Base-by-base conservation (phyloP, 2,888 invertebrate genomes). In the Archips crataeganus region DNA sequence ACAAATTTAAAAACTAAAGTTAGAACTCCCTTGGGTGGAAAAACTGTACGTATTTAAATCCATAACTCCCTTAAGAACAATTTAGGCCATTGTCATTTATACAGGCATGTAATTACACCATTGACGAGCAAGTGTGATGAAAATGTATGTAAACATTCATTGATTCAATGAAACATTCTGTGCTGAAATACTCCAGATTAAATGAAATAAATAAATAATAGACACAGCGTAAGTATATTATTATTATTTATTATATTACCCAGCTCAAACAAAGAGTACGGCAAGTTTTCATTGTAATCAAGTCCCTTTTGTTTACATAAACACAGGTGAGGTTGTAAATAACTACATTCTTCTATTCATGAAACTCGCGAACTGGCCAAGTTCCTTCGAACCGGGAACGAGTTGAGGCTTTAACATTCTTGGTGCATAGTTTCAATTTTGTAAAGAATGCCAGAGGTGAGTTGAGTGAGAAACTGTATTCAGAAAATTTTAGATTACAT, bases 251-350 rank as follows among this genome's bases (percentile, higher is more conserved):
- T 3, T 36, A 4, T 8, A 51, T 15, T 23, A 51, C 15, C 15
- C 5, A 23, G 2, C 57, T 23, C 0, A 32, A 32, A 57, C 57
- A 57, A 57, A 32, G 51, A 54, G 2, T 54, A 49, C 49, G 11
- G 45, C 13, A 34, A 54, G 66, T 57, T 72, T 39, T 67, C 61
- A 34, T 36, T 49, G 57, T 39, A 68, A 32, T 39, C 54, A 32
- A 67, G 54, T 23, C n/a, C 32, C 63, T 13, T 47, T 73, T 73
- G 73, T 73, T 59, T 51, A 63, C 47, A 15, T 34, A 39, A 59
- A 61, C 34, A 70, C 63, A 62, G 23, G 68, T 73, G 36, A 63
- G 49, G 64, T 73, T 63, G 63, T 57, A 36, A 69, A 69, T 71
- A 59, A 34, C 49, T 69, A 69, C 47, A 64, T 60, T 42, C 34